These are phyloP conservation scores for Dolomedes plantarius DNA, from an alignment of 2,888 invertebrate species.

Conservation along the genomic window DNA sequence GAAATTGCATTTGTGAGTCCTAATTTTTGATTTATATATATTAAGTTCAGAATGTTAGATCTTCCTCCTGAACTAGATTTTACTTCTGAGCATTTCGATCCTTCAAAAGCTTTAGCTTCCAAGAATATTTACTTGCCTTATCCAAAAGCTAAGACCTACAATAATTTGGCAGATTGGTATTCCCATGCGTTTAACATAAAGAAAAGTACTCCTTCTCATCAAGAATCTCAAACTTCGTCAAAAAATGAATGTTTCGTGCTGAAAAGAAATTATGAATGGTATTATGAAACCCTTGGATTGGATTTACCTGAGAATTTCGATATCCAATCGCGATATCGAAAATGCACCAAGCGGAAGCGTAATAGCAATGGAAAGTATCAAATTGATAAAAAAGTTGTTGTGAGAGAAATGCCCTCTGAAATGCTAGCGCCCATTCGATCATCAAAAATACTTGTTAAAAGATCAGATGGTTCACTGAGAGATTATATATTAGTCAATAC, in stretches of 20 bases:
- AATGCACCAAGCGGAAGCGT: background rate
- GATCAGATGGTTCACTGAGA: background rate
- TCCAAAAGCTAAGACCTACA: slow-evolving; percentile 47
- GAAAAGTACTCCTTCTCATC: background rate
- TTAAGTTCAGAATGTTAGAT: too few species aligned
- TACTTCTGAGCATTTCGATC: slow-evolving; percentile 42
- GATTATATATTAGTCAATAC: background rate
- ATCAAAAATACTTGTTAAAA: background rate
- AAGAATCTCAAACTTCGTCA: background rate
- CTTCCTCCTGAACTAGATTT: slow-evolving; percentile 35
- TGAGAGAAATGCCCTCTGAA: background rate
- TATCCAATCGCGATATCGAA: background rate
- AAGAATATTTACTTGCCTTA: slow-evolving; percentile 3
- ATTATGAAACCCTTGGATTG: slow-evolving; percentile 26
- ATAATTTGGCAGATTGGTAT: slow-evolving; percentile 56
- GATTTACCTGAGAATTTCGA: background rate
- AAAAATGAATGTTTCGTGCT: background rate
- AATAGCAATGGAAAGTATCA: background rate
- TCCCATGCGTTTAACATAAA: slow-evolving; percentile 24
- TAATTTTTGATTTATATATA: too few species aligned
- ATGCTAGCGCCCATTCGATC: background rate
- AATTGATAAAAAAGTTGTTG: background rate
- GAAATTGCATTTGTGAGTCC: too few species aligned
- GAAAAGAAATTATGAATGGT: slow-evolving; percentile 50
- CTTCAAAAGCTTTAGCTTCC: background rate